Conservation (phyloP, 2,888 invertebrate genomes). For the Phortica magna region DNA sequence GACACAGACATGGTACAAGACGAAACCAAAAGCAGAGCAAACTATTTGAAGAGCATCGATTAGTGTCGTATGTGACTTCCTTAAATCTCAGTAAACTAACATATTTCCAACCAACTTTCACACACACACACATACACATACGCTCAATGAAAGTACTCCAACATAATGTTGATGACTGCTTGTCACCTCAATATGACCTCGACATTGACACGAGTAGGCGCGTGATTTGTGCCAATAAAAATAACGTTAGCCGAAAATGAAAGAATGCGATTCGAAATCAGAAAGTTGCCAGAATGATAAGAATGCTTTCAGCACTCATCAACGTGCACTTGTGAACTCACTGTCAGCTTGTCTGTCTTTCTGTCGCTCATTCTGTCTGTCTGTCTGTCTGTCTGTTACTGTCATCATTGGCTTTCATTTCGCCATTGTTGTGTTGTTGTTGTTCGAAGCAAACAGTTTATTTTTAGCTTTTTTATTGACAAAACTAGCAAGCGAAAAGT, state of each 20-base stretch:
- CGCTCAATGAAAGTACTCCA: too few species aligned
- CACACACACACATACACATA: too few species aligned
- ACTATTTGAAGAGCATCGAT: too few species aligned
- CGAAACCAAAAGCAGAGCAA: too few species aligned
- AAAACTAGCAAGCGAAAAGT: constrained; percentile 20
- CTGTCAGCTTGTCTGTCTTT: too few species aligned
- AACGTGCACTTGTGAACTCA: too few species aligned
- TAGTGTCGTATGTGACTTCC: too few species aligned
- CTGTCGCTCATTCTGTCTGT: not conserved
- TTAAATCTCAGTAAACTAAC: too few species aligned
- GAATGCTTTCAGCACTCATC: not conserved
- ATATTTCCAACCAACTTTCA: too few species aligned
- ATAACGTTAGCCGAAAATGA: not conserved
- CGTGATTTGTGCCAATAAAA: not conserved
- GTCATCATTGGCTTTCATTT: not conserved
- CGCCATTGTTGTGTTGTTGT: not conserved
- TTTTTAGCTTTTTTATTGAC: constrained; percentile 27
- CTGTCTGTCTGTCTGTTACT: not conserved
- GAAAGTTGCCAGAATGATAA: not conserved
- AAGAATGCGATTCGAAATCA: not conserved
- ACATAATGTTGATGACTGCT: too few species aligned
- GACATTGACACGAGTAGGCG: not conserved
- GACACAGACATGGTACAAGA: too few species aligned
- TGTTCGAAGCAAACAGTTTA: constrained; percentile 1
- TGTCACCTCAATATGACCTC: not conserved